Evolutionary conservation across 35 echinoderm and acorn worm genomes (phyloP).

Genomic region (Hemicentrotus pulcherrimus): DNA sequence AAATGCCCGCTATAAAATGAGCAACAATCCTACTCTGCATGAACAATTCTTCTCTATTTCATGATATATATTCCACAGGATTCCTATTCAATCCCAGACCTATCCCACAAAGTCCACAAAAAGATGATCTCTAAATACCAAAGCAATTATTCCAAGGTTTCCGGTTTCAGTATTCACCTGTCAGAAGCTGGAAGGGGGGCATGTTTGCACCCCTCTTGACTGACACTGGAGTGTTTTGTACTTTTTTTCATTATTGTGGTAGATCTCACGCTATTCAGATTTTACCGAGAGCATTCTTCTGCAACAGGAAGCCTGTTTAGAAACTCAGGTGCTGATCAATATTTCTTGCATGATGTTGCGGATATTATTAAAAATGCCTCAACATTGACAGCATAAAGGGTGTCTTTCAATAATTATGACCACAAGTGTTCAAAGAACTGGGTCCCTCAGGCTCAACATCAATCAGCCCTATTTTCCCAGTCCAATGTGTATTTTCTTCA

Average conservation of each 20-base stretch:
- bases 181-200: background rate
- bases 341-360: background rate
- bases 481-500: background rate
- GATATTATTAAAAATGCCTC: background rate
- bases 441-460: background rate
- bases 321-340: background rate
- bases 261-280: background rate
- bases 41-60: background rate
- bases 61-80: background rate
- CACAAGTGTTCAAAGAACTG: background rate
- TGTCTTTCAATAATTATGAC: background rate
- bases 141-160: slow-evolving; percentile 1
- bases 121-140: slow-evolving; percentile 12
- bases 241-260: background rate
- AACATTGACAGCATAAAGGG: background rate
- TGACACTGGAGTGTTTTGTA: background rate
- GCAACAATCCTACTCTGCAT: background rate
- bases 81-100: background rate
- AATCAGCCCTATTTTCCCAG: background rate
- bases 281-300: background rate
- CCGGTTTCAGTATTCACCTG: background rate
- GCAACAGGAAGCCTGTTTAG: background rate
- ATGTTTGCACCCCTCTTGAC: background rate
- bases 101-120: background rate
- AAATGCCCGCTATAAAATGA: background rate